A percentile compares a stretch with the other conserved stretches of the same genome.
These are phyloP conservation scores for Cranoglanis bouderius DNA, from an alignment of 2,113 vertebrate species.

Conservation along the genomic window DNA sequence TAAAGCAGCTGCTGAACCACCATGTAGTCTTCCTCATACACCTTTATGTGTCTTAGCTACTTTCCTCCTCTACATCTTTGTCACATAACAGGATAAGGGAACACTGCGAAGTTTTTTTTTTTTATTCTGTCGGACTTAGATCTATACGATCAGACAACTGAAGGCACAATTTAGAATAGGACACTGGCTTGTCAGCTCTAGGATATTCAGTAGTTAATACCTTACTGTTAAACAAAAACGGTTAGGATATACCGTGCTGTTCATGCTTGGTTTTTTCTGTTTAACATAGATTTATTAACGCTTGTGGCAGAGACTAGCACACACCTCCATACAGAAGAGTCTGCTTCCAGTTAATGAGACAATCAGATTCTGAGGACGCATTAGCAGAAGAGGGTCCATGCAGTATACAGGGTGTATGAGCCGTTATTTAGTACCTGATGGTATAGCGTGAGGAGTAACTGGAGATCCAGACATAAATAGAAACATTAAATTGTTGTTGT, in stretches of 20 bases:
- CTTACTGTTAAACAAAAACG: background rate
- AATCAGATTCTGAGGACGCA: background rate
- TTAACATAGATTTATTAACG: background rate
- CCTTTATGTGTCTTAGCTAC: conserved; percentile 37
- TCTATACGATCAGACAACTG: background rate
- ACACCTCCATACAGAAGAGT: background rate
- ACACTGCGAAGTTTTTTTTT: background rate
- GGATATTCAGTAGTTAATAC: background rate
- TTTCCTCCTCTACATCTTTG: conserved; percentile 32
- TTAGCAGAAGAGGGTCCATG: background rate
- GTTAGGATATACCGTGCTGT: background rate
- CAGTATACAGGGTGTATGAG: background rate
- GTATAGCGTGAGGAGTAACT: background rate
- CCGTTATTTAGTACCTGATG: background rate
- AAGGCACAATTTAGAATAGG: background rate
- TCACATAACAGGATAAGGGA: conserved; percentile 33
- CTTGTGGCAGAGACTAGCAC: background rate
- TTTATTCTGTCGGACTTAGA: background rate
- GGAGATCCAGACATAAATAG: background rate
- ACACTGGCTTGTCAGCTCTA: background rate
- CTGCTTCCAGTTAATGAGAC: background rate
- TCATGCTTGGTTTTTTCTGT: background rate
- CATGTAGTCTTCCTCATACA: conserved; percentile 42
- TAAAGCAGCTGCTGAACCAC: conserved; percentile 52
- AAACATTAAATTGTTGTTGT: background rate